Conservation (phyloP, 1,140 invertebrate genomes). For the Diorhabda elongata region DNA sequence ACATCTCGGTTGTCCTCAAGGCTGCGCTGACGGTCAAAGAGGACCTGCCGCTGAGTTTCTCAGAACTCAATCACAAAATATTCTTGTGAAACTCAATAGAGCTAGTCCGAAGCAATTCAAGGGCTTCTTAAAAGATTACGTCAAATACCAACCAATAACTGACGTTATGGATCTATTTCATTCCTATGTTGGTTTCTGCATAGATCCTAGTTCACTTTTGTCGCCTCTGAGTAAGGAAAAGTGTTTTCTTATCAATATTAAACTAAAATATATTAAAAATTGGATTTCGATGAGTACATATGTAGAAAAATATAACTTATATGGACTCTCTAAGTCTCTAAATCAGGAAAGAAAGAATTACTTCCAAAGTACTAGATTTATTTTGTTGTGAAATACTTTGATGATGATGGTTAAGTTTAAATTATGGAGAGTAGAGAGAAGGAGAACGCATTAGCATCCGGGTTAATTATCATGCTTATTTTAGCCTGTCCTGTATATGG, state of each 20-base stretch:
- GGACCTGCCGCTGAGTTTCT: constrained; percentile 86
- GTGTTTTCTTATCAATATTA: not conserved
- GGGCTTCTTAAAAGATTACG: constrained; percentile 72
- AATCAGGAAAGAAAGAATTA: no score
- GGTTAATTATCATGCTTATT: no score
- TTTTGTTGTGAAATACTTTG: no score
- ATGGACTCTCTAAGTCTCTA: no score
- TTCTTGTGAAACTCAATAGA: constrained; percentile 71
- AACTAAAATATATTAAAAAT: not conserved
- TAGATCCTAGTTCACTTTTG: constrained; percentile 77
- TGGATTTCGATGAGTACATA: not conserved
- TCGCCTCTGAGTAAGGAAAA: constrained; percentile 77
- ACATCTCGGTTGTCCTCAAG: constrained; percentile 89
- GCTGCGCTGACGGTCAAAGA: constrained; percentile 76
- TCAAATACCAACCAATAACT: constrained; percentile 68
- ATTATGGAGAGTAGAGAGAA: no score
- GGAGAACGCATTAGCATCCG: no score
- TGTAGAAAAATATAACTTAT: not conserved
- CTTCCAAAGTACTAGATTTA: no score
- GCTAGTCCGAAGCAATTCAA: constrained; percentile 70
- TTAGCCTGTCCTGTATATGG: no score
- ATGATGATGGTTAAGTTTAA: no score
- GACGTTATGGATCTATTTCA: constrained; percentile 94
- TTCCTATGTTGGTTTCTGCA: constrained; percentile 91
- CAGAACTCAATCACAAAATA: constrained; percentile 80